Percentiles rank a stretch among this genome's conserved stretches.
phyloP scores from a whole-genome alignment of 2,113 vertebrate genomes.

The Callocephalon fimbriatum region DNA sequence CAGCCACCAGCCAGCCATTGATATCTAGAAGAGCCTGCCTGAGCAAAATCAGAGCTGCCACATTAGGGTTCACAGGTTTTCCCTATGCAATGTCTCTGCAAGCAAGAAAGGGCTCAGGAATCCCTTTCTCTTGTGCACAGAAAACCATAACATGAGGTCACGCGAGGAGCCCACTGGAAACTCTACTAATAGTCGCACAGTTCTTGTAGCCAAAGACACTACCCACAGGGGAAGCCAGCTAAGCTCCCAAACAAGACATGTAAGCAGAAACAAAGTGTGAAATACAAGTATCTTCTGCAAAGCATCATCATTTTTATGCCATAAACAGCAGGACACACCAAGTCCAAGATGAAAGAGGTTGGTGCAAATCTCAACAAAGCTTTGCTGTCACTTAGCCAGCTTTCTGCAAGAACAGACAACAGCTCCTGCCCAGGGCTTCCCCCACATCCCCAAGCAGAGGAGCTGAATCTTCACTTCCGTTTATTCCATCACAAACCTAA shows the following conservation, averaged over 20 bases:
- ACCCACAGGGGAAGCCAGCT: neutral
- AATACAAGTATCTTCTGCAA: neutral
- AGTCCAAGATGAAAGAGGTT: neutral
- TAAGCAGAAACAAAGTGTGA: neutral
- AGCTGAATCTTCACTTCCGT: neutral
- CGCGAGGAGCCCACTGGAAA: neutral
- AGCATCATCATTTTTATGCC: neutral
- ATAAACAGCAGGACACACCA: neutral
- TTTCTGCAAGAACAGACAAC: neutral
- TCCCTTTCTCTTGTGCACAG: neutral
- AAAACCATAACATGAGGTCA: rapidly evolving
- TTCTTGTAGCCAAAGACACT: neutral
- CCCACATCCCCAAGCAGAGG: neutral
- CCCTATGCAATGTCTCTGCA: neutral
- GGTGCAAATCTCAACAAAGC: neutral
- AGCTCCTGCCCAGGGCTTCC: neutral
- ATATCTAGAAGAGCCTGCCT: neutral
- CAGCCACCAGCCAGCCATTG: neutral
- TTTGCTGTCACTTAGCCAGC: neutral
- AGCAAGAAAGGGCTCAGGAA: neutral
- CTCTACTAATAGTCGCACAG: neutral
- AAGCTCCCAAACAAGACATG: neutral
- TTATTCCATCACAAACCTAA: neutral
- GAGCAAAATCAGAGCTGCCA: neutral
- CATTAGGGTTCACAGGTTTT: rapidly evolving